Evolutionary conservation across 1,140 invertebrate genomes (phyloP).

Genomic region (Heliconius hewitsoni): DNA sequence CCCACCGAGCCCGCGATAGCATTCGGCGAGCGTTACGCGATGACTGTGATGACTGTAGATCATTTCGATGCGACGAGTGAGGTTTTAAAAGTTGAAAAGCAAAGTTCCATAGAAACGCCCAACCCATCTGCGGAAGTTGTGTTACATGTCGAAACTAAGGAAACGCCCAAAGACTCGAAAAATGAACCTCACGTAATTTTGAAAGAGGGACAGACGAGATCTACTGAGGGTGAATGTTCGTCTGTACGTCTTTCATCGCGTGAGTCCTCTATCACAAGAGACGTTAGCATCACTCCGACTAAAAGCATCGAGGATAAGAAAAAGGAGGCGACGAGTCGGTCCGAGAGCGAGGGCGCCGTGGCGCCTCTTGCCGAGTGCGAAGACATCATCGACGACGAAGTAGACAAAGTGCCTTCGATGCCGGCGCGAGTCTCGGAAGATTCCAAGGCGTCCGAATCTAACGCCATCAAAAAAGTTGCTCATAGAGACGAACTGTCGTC

Average conservation of each 20-base stretch:
- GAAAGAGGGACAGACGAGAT: conserved; percentile 46
- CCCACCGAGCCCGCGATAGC: conserved; percentile 52
- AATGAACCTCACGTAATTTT: conserved; percentile 26
- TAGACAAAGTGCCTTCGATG: conserved; percentile 74
- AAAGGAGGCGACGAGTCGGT: conserved; percentile 32
- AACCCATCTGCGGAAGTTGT: conserved; percentile 23
- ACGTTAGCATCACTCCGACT: conserved; percentile 48
- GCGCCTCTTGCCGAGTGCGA: conserved; percentile 85
- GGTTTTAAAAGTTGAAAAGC: conserved; percentile 25
- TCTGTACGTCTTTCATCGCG: conserved; percentile 55
- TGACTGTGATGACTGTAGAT: conserved; percentile 25
- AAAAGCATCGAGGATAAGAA: conserved; percentile 51
- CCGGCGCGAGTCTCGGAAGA: conserved; percentile 61
- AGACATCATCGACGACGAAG: conserved; percentile 83
- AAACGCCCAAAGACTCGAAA: conserved; percentile 38
- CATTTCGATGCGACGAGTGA: conserved; percentile 24
- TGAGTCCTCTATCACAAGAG: conserved; percentile 58
- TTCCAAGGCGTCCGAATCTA: conserved; percentile 56
- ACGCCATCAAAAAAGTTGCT: conserved; percentile 63
- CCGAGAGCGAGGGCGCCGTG: conserved; percentile 46
- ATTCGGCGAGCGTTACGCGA: conserved; percentile 24
- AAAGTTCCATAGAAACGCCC: conserved; percentile 32
- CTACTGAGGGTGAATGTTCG: conserved; percentile 47
- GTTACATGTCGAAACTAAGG: conserved; percentile 28
- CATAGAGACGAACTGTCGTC: conserved; percentile 68